Percentiles rank a stretch among this genome's conserved stretches.
These are phyloP conservation scores for Drosophila micromelanica DNA, from an alignment of 1,140 invertebrate genomes.

Conservation along the genomic window DNA sequence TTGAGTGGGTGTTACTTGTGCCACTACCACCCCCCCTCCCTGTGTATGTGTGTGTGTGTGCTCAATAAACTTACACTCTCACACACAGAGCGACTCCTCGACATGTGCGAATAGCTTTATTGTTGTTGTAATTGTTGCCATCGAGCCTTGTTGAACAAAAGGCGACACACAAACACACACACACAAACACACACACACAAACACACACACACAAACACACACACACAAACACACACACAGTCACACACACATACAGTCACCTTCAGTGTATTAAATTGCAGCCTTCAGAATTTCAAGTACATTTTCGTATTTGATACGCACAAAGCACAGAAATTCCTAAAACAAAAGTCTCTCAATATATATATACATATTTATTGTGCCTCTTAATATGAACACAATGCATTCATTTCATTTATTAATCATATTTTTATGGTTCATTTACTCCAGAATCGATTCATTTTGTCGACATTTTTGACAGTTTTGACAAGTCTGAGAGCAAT, in stretches of 20 bases:
- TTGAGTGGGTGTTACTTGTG: slow-evolving; percentile 51
- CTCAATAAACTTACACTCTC: slow-evolving; percentile 37
- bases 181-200: not conserved
- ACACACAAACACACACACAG: not conserved
- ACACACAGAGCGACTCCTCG: slow-evolving; percentile 48
- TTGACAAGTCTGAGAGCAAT: too few relatives aligned
- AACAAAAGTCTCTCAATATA: too few relatives aligned
- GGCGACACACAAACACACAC: slow-evolving; percentile 16
- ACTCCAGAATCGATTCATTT: too few relatives aligned
- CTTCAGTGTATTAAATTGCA: slow-evolving; percentile 30
- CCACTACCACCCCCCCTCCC: not conserved
- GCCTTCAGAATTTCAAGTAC: slow-evolving; percentile 3
- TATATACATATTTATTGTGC: too few relatives aligned
- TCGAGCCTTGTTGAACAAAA: slow-evolving; percentile 71
- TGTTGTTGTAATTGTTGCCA: slow-evolving; percentile 80
- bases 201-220: slow-evolving; percentile 2
- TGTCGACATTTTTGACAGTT: too few relatives aligned
- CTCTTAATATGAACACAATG: too few relatives aligned
- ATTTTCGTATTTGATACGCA: not conserved
- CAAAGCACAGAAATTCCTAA: not conserved
- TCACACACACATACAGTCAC: too few relatives aligned
- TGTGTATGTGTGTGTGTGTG: slow-evolving; percentile 34
- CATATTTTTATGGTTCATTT: too few relatives aligned
- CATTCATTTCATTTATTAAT: too few relatives aligned
- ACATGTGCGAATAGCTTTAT: slow-evolving; percentile 55